These are phyloP conservation scores for Venustoraphidia nigricollis DNA, from an alignment of 2,888 invertebrate species.

Conservation along the genomic window DNA sequence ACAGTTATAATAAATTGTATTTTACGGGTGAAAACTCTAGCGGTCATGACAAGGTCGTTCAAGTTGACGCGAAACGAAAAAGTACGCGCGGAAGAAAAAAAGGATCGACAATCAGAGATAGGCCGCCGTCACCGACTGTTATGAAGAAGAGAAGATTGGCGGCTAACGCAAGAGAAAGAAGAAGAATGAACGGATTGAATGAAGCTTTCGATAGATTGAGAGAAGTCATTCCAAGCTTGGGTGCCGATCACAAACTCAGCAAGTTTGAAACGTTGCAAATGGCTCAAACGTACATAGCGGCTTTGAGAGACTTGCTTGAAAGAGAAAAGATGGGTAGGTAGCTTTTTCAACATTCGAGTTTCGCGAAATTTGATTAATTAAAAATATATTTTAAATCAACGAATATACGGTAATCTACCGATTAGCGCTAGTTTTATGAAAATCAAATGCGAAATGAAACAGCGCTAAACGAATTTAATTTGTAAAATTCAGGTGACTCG, in stretches of 20 bases:
- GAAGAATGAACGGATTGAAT: slow-evolving; percentile 62
- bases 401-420: background rate
- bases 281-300: slow-evolving; percentile 61
- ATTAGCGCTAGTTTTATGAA: too few relatives aligned
- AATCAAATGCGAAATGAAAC: too few relatives aligned
- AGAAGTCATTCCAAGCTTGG: slow-evolving; percentile 54
- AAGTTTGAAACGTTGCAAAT: slow-evolving; percentile 67
- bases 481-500: too few relatives aligned
- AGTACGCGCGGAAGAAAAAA: slow-evolving; percentile 6
- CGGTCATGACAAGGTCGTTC: background rate
- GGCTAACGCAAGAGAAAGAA: slow-evolving; percentile 57
- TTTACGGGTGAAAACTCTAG: too few relatives aligned
- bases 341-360: background rate
- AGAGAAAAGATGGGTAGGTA: slow-evolving; percentile 14
- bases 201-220: slow-evolving; percentile 57
- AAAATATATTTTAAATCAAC: background rate
- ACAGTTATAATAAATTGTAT: too few relatives aligned
- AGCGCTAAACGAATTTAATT: too few relatives aligned
- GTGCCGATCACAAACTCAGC: slow-evolving; percentile 54
- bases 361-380: background rate
- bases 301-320: slow-evolving; percentile 47
- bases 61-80: slow-evolving; percentile 4
- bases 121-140: slow-evolving; percentile 37
- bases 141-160: slow-evolving; percentile 47
- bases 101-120: slow-evolving; percentile 4